These are phyloP conservation scores for Lasioglossum villosulum DNA, from an alignment of 2,888 invertebrate species.

Conservation along the genomic window DNA sequence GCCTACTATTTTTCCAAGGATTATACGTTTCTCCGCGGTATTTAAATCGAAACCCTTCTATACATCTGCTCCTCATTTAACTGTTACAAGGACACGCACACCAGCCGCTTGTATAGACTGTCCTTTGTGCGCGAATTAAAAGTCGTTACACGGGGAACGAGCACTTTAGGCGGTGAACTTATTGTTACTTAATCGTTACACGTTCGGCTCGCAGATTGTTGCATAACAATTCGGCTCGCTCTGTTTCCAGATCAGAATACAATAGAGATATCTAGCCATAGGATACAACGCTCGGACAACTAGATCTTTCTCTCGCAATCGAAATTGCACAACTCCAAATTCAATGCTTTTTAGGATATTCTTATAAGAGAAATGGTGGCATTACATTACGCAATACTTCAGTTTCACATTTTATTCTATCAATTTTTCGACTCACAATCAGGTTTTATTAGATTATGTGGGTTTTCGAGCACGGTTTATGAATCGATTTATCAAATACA, in stretches of 20 bases:
- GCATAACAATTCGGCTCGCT: background rate
- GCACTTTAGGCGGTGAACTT: constrained; percentile 11
- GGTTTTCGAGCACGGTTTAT: background rate
- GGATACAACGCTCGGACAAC: background rate
- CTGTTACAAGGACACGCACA: constrained; percentile 45
- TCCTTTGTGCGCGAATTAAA: constrained; percentile 30
- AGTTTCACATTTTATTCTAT: background rate
- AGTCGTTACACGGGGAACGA: background rate
- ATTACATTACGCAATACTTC: background rate
- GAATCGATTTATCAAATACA: background rate
- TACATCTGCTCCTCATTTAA: constrained; percentile 34
- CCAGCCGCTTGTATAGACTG: constrained; percentile 20
- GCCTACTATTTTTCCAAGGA: background rate
- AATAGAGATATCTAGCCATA: background rate
- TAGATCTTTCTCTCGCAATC: background rate
- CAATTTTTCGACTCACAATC: background rate
- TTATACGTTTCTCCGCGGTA: background rate
- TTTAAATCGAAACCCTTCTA: constrained; percentile 27
- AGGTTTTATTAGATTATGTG: background rate
- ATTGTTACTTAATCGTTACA: constrained; percentile 14
- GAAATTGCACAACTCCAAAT: background rate
- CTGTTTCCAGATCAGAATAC: constrained; percentile 4
- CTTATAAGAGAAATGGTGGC: background rate
- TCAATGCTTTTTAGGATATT: background rate
- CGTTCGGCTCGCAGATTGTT: constrained; percentile 18